A percentile compares a stretch with the other conserved stretches of the same genome.
phyloP scores from a whole-genome alignment of 2,113 vertebrate genomes.

The Zosterops borbonicus region DNA sequence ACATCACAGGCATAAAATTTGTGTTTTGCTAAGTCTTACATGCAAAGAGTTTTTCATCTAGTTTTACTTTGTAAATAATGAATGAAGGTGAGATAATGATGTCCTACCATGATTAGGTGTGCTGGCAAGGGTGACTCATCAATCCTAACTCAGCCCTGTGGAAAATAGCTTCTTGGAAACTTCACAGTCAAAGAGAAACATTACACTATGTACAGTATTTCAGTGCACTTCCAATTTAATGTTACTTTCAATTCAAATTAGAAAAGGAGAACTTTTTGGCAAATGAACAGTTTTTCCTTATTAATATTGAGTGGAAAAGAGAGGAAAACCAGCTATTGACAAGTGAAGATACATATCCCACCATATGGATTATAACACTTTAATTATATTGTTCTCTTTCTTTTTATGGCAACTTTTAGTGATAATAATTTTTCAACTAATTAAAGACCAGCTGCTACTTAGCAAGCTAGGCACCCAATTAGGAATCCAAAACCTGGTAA shows the following conservation, averaged over 20 bases:
- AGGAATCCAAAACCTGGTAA: slow-evolving; percentile 76
- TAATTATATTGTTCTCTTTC: slow-evolving; percentile 79
- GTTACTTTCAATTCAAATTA: slow-evolving; percentile 35
- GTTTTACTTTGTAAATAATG: slow-evolving; percentile 1
- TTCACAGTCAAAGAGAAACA: slow-evolving; percentile 49
- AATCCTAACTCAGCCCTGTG: not conserved
- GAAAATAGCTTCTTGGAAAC: not conserved
- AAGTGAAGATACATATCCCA: slow-evolving; percentile 60
- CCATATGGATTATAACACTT: slow-evolving; percentile 77
- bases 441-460: slow-evolving; percentile 84
- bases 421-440: slow-evolving; percentile 84
- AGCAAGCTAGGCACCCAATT: slow-evolving; percentile 76
- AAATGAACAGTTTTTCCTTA: slow-evolving; percentile 53
- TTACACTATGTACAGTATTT: not conserved
- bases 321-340: slow-evolving; percentile 65
- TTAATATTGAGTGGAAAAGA: slow-evolving; percentile 39
- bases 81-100: slow-evolving; percentile 32
- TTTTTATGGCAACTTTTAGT: slow-evolving; percentile 77
- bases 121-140: slow-evolving; percentile 17
- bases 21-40: slow-evolving; percentile 1
- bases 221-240: slow-evolving; percentile 16
- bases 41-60: not conserved
- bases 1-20: not conserved
- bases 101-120: not conserved
- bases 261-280: not conserved